A percentile compares a stretch with the other conserved stretches of the same genome.
Conservation (phyloP, 2,888 invertebrate species). For the Pyrrhosoma nymphula region DNA sequence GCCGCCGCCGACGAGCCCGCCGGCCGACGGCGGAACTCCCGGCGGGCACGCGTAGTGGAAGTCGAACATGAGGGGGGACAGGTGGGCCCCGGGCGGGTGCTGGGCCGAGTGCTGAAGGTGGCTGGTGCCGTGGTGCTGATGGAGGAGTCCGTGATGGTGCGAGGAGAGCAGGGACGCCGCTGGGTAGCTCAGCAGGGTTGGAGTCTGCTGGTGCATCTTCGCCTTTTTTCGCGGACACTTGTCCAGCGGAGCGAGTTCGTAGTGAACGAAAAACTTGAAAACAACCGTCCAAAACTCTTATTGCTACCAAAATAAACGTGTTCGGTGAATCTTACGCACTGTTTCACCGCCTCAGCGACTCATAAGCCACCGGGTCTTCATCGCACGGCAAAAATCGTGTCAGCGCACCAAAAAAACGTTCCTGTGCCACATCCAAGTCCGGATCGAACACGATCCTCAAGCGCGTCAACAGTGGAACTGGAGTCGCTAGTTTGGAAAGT, state of each 20-base stretch:
- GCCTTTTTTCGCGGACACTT: not conserved
- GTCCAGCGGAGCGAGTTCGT: not conserved
- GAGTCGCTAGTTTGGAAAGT: not conserved
- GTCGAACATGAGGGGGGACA: slow-evolving; percentile 56
- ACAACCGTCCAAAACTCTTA: not conserved
- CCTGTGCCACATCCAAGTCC: not conserved
- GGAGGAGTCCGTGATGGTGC: slow-evolving; percentile 57
- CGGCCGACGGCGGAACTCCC: slow-evolving; percentile 38
- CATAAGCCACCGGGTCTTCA: not conserved
- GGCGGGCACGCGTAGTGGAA: slow-evolving; percentile 55
- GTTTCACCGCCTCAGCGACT: not conserved
- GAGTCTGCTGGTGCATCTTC: slow-evolving; percentile 59
- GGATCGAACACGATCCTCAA: not conserved
- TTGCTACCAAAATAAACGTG: not conserved
- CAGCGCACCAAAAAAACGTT: not conserved
- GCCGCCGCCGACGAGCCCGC: slow-evolving; percentile 71
- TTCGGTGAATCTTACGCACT: not conserved
- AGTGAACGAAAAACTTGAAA: not conserved
- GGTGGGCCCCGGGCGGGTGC: slow-evolving; percentile 68
- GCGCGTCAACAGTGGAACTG: not conserved
- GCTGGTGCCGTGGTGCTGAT: slow-evolving; percentile 74
- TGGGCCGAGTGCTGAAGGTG: slow-evolving; percentile 72
- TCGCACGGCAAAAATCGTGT: not conserved
- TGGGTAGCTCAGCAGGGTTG: slow-evolving; percentile 51
- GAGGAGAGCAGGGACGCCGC: slow-evolving; percentile 53